Percentiles rank a stretch among this genome's conserved stretches.
These are phyloP conservation scores for Pseudomyrmex dendroicus DNA, from an alignment of 1,140 invertebrate genomes.

Conservation along the genomic window DNA sequence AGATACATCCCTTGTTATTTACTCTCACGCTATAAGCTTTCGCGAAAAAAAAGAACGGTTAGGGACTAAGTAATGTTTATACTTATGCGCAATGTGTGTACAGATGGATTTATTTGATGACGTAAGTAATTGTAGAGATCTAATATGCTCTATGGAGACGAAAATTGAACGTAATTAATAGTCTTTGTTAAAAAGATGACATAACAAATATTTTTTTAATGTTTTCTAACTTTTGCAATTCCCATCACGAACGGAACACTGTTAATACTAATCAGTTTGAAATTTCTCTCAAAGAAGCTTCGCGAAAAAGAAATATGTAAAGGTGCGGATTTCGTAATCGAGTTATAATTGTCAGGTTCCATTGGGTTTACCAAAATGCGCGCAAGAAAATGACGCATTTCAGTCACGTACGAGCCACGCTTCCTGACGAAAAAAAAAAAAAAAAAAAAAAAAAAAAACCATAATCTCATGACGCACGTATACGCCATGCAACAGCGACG, in stretches of 20 bases:
- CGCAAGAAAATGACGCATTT: slow-evolving; percentile 58
- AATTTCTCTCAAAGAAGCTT: neutral
- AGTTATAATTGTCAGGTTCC: slow-evolving; percentile 65
- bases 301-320: slow-evolving; percentile 45
- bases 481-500: slow-evolving; percentile 51
- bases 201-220: neutral
- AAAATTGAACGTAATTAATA: neutral
- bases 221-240: slow-evolving; percentile 19
- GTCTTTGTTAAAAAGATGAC: neutral
- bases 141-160: neutral
- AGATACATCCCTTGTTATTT: slow-evolving; percentile 70
- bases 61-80: slow-evolving; percentile 39
- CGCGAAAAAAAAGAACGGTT: slow-evolving; percentile 52
- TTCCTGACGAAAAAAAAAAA: slow-evolving; percentile 72
- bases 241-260: neutral
- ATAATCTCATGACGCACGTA: slow-evolving; percentile 65
- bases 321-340: slow-evolving; percentile 57
- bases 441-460: slow-evolving; percentile 53
- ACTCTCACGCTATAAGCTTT: slow-evolving; percentile 69
- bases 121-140: slow-evolving; percentile 64
- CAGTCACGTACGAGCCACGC: slow-evolving; percentile 76
- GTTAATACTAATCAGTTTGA: slow-evolving; percentile 27
- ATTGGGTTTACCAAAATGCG: slow-evolving; percentile 9
- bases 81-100: slow-evolving; percentile 35
- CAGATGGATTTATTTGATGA: slow-evolving; percentile 70